Percentiles rank a stretch among this genome's conserved stretches.
phyloP scores from a whole-genome alignment of 2,113 vertebrate species.

The Pyrgilauda ruficollis region DNA sequence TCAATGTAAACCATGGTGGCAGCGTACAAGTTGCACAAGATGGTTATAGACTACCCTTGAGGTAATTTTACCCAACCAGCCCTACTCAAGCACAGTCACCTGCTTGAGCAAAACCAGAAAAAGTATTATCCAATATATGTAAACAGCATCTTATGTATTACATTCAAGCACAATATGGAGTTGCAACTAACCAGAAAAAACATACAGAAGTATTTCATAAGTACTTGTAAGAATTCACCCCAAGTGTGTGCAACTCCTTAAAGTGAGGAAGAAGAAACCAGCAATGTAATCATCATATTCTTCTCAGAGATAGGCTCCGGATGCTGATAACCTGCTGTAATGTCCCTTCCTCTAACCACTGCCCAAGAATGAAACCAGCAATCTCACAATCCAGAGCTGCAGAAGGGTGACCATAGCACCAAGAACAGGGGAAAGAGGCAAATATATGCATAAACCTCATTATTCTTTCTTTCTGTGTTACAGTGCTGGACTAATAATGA shows the following conservation, averaged over 20 bases:
- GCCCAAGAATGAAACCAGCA: not conserved
- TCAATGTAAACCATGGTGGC: not conserved
- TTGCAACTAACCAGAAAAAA: not conserved
- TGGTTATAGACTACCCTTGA: fast-evolving
- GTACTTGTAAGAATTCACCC: not conserved
- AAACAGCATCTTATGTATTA: not conserved
- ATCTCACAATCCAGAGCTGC: not conserved
- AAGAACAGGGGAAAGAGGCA: not conserved
- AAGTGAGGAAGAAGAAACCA: not conserved
- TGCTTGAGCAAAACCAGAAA: not conserved
- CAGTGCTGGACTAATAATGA: not conserved
- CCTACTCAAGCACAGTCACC: not conserved
- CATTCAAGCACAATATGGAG: not conserved
- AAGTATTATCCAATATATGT: not conserved
- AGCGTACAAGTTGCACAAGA: not conserved
- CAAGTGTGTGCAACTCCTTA: not conserved
- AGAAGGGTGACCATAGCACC: not conserved
- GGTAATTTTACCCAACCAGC: not conserved
- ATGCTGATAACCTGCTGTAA: not conserved
- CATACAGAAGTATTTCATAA: not conserved
- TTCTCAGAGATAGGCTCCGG: not conserved
- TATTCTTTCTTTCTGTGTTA: not conserved
- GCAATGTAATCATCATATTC: not conserved
- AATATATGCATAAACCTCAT: fast-evolving
- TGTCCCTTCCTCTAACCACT: not conserved